phyloP scores from a whole-genome alignment of 2,113 vertebrate genomes.

The Beaufortia kweichowensis region DNA sequence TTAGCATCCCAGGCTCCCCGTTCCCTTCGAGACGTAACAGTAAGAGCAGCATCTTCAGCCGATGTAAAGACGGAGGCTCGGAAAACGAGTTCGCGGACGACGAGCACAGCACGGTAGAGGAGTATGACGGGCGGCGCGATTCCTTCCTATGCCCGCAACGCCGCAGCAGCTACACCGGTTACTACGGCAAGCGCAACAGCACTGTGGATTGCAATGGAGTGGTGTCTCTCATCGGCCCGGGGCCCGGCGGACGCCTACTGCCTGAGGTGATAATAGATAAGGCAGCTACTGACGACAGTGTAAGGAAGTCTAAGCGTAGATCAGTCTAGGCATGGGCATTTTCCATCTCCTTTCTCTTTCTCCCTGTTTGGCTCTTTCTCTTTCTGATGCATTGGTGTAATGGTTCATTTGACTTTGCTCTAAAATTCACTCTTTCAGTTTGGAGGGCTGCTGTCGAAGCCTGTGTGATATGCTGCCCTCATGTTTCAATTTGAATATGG shows the following conservation, averaged over 20 bases:
- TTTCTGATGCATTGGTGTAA: slow-evolving; percentile 53
- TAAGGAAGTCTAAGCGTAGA: slow-evolving; percentile 79
- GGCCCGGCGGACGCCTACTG: slow-evolving; percentile 92
- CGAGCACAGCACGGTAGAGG: slow-evolving; percentile 96
- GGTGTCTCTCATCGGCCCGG: slow-evolving; percentile 93
- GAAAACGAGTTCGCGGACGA: slow-evolving; percentile 98
- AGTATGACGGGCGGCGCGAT: slow-evolving; percentile 90
- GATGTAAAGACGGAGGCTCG: slow-evolving; percentile 87
- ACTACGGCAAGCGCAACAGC: slow-evolving; percentile 96
- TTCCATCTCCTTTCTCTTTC: slow-evolving; percentile 27
- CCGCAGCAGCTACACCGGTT: slow-evolving; percentile 92
- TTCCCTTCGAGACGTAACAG: slow-evolving; percentile 97
- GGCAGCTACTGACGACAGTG: slow-evolving; percentile 87
- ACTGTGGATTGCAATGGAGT: slow-evolving; percentile 98
- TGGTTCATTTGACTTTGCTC: slow-evolving; percentile 35
- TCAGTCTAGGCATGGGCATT: slow-evolving; percentile 82
- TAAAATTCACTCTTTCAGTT: slow-evolving; percentile 22
- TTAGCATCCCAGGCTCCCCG: slow-evolving; percentile 96
- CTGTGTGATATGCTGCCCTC: slow-evolving; percentile 74
- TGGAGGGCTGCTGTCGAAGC: slow-evolving; percentile 52
- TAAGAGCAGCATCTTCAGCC: slow-evolving; percentile 98
- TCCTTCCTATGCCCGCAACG: slow-evolving; percentile 94
- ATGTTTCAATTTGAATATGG: slow-evolving; percentile 67
- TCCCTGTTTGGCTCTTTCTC: slow-evolving; percentile 40
- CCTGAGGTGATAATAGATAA: slow-evolving; percentile 97